Evolutionary conservation across 2,113 vertebrate species (phyloP).

Genomic region (Embiotoca jacksoni): DNA sequence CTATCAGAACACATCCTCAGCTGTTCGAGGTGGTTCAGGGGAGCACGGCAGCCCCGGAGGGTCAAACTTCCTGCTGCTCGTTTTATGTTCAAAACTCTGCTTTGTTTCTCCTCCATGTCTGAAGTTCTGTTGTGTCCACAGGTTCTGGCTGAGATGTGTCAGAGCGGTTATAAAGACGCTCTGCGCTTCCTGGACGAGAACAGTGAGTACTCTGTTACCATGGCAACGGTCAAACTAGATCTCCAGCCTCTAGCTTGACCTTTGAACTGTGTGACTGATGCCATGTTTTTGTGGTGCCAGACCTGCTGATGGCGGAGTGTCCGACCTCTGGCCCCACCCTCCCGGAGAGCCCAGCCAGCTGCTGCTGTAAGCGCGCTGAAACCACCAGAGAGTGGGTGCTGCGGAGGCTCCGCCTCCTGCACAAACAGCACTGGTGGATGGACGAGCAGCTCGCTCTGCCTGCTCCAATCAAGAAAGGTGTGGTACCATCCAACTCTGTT

Average conservation of each 20-base stretch:
- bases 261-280: slow-evolving; percentile 11
- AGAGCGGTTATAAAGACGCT: slow-evolving; percentile 91
- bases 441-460: slow-evolving; percentile 86
- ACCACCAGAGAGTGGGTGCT: slow-evolving; percentile 73
- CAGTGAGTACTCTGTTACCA: slow-evolving; percentile 81
- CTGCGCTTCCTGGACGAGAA: slow-evolving; percentile 90
- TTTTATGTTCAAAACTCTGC: background rate
- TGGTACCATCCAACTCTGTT: background rate
- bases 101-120: background rate
- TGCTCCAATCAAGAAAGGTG: slow-evolving; percentile 86
- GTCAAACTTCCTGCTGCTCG: too few relatives aligned
- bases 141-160: slow-evolving; percentile 90
- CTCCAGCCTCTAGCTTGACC: background rate
- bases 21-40: too few relatives aligned
- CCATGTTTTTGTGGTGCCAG: slow-evolving; percentile 70
- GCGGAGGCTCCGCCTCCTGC: slow-evolving; percentile 72
- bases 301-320: slow-evolving; percentile 79
- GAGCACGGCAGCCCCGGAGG: too few relatives aligned
- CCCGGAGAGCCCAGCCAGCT: slow-evolving; percentile 10
- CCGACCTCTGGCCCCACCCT: slow-evolving; percentile 62
- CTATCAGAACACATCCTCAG: too few relatives aligned
- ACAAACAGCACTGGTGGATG: slow-evolving; percentile 82
- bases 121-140: slow-evolving; percentile 56
- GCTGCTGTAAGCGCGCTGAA: slow-evolving; percentile 49
- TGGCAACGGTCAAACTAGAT: background rate